Conservation (phyloP, 2,797 vertebrate genomes). For the Phaenicophaeus curvirostris region DNA sequence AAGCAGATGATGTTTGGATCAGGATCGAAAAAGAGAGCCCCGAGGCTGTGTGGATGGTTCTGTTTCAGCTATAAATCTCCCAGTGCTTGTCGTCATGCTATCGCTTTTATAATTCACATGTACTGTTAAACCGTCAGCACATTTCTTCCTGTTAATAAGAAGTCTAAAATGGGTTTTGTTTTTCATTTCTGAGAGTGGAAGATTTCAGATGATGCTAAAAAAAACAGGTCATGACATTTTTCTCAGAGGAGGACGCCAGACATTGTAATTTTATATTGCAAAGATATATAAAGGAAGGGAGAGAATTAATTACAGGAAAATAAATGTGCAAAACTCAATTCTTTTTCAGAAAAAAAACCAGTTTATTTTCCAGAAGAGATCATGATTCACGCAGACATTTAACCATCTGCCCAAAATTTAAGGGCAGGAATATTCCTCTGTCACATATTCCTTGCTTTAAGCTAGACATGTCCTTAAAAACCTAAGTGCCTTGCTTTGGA, state of each 20-base stretch:
- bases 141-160: not conserved
- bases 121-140: not conserved
- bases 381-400: not conserved
- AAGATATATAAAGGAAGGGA: not conserved
- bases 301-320: not conserved
- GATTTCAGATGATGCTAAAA: not conserved
- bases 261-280: not conserved
- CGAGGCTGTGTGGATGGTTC: not conserved
- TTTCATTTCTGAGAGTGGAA: not conserved
- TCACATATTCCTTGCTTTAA: not conserved
- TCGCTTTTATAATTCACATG: not conserved
- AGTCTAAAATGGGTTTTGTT: not conserved
- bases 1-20: not conserved
- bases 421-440: not conserved
- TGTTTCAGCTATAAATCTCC: slow-evolving; percentile 15
- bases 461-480: not conserved
- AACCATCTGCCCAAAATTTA: not conserved
- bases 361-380: not conserved
- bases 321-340: not conserved
- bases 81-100: not conserved
- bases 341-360: not conserved
- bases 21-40: not conserved
- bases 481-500: not conserved
- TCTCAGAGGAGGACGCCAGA: not conserved
- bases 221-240: not conserved